Conservation (phyloP, 1,140 invertebrate species). For the Caenorhabditis tropicalis region DNA sequence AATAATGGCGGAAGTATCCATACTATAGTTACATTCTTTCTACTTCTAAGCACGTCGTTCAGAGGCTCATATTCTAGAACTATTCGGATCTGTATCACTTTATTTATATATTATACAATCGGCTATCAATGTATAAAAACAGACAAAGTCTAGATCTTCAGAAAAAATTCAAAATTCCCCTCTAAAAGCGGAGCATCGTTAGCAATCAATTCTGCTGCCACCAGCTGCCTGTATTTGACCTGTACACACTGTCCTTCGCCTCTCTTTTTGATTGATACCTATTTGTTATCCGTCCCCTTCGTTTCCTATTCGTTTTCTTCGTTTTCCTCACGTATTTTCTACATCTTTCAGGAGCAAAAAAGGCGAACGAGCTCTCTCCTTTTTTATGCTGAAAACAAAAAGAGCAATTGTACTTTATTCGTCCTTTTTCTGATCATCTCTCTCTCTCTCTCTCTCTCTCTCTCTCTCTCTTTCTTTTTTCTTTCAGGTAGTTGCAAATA, state of each 20-base stretch:
- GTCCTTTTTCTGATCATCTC: slow-evolving; percentile 9
- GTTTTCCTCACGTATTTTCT: background rate
- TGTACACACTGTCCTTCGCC: background rate
- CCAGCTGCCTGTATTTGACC: background rate
- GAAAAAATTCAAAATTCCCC: no score
- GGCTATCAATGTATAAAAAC: no score
- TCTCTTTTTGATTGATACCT: slow-evolving; percentile 3
- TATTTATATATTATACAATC: no score
- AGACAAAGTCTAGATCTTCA: no score
- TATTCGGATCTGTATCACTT: no score
- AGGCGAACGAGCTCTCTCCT: no score
- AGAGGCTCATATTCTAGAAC: no score
- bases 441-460: background rate
- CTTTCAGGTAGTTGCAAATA: background rate
- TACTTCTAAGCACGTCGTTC: no score
- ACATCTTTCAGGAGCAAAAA: background rate
- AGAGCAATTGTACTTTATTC: slow-evolving; percentile 9
- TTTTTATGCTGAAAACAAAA: background rate
- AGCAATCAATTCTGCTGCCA: background rate
- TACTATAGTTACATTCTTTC: no score
- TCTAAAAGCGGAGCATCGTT: background rate
- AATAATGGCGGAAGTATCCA: no score
- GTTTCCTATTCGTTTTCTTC: background rate
- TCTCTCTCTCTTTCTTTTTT: background rate
- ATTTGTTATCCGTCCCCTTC: background rate